Percentiles rank a stretch among this genome's conserved stretches.
These are phyloP conservation scores for Diabrotica balteata DNA, from an alignment of 2,888 invertebrate genomes.

Conservation along the genomic window DNA sequence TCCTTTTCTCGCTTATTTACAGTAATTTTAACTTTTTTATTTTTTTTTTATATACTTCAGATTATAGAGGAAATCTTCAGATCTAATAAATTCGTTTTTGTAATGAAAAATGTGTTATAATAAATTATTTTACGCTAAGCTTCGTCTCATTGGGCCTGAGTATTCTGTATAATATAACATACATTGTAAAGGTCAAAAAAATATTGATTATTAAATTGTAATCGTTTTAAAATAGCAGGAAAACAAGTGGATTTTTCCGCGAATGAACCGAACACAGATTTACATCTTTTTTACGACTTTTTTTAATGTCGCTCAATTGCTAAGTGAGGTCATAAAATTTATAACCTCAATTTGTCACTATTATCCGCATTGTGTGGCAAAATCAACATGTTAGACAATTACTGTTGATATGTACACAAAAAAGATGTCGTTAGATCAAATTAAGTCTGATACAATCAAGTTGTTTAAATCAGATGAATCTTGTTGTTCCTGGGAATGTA, in stretches of 20 bases:
- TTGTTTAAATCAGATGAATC: too few relatives aligned
- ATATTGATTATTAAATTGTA: not conserved
- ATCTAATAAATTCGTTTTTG: too few relatives aligned
- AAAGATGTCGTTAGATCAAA: not conserved
- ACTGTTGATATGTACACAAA: not conserved
- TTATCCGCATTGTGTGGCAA: constrained; percentile 2
- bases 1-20: too few relatives aligned
- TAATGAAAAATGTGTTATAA: too few relatives aligned
- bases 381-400: constrained; percentile 1
- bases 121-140: too few relatives aligned
- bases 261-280: constrained; percentile 12
- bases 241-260: constrained; percentile 7
- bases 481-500: too few relatives aligned
- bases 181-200: too few relatives aligned
- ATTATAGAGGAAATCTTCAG: too few relatives aligned
- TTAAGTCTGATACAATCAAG: not conserved
- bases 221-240: not conserved
- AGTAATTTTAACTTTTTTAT: too few relatives aligned
- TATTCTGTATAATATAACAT: too few relatives aligned
- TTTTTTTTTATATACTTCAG: too few relatives aligned
- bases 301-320: constrained; percentile 20
- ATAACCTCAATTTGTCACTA: constrained; percentile 24
- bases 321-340: constrained; percentile 22
- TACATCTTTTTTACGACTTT: constrained; percentile 23
- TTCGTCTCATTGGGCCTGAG: too few relatives aligned